Conservation (phyloP, 2,797 vertebrate species). For the Tauraco hartlaubi region DNA sequence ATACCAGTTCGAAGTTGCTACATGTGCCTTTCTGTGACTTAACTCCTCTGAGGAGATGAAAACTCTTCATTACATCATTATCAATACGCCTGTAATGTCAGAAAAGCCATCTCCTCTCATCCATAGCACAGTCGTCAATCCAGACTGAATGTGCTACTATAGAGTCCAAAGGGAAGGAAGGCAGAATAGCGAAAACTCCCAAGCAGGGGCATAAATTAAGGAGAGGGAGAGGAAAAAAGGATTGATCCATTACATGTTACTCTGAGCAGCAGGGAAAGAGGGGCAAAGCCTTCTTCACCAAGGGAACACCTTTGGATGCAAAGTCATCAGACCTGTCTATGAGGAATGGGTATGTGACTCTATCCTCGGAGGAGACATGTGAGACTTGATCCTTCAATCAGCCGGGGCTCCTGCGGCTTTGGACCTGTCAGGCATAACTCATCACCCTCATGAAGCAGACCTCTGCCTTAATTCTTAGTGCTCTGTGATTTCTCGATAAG, state of each 20-base stretch:
- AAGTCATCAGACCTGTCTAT: background rate
- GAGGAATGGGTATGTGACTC: background rate
- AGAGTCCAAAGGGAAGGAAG: background rate
- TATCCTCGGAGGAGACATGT: accelerated
- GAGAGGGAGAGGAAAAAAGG: background rate
- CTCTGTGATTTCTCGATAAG: background rate
- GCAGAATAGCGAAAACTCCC: background rate
- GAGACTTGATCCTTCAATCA: background rate
- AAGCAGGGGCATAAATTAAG: background rate
- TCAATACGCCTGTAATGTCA: background rate
- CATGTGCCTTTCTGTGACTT: background rate
- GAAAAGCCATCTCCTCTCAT: background rate
- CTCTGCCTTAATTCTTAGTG: background rate
- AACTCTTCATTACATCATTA: background rate
- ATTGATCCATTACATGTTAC: background rate
- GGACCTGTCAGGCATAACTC: background rate
- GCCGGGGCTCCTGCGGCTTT: background rate
- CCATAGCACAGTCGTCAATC: background rate
- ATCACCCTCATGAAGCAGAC: background rate
- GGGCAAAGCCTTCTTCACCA: background rate
- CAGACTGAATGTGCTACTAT: background rate
- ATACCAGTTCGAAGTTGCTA: background rate
- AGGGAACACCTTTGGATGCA: background rate
- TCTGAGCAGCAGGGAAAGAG: background rate
- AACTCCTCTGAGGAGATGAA: background rate